Evolutionary conservation across 2,888 invertebrate genomes (phyloP).

Genomic region (Sinohyriopsis cumingii): DNA sequence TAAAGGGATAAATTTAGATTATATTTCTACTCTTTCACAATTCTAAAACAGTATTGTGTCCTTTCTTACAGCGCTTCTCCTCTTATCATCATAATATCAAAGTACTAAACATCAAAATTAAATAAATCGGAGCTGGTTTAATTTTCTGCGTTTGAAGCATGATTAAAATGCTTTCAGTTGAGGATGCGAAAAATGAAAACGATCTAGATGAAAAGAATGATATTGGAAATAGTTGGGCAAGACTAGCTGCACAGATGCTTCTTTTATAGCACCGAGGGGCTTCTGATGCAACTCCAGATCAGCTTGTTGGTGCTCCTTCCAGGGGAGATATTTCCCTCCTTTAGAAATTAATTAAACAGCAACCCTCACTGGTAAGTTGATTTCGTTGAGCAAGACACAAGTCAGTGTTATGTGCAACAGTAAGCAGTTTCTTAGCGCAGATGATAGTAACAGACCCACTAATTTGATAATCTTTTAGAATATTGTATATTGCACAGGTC

Average conservation of each 20-base stretch:
- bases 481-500: too few species aligned
- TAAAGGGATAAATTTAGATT: too few species aligned
- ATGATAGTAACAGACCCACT: neutral
- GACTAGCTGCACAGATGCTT: slow-evolving; percentile 32
- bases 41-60: too few species aligned
- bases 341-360: slow-evolving; percentile 15
- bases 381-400: neutral
- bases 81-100: too few species aligned
- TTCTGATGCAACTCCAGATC: slow-evolving; percentile 18
- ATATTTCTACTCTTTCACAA: too few species aligned
- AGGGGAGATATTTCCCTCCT: slow-evolving; percentile 22
- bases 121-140: too few species aligned
- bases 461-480: neutral
- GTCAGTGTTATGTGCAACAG: neutral
- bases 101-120: too few species aligned
- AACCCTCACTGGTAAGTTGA: slow-evolving; percentile 26
- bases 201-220: slow-evolving; percentile 6
- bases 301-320: slow-evolving; percentile 32
- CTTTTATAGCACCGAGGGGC: slow-evolving; percentile 1
- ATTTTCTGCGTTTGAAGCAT: too few species aligned
- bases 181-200: too few species aligned
- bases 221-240: slow-evolving; percentile 19
- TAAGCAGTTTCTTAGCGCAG: neutral
- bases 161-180: too few species aligned
- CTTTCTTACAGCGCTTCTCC: too few species aligned